Evolutionary conservation across 2,888 invertebrate species (phyloP), one percentile per base, ranked within the genome.

Genomic region (Mactromeris polynyma): DNA sequence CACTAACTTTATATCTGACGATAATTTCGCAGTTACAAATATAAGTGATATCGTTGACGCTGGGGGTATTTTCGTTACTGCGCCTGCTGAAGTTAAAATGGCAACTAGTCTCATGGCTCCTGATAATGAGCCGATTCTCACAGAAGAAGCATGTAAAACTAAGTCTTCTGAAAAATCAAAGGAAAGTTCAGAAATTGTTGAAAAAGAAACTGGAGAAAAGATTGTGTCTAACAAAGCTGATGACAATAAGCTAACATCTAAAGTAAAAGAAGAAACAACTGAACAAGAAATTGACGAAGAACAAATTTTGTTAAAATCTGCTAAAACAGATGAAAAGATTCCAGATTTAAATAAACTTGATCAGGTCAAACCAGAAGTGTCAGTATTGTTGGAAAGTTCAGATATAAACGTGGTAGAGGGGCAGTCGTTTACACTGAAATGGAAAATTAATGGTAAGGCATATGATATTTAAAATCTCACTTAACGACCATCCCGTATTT

Each of bases 391-490:
- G 19, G 80, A 83, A 31, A 77, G 86, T 31, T 54, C 83, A 1
- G 40, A 40, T 26, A 31, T 89, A 4, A 54, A 69, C 7, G 83
- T 77, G n/a, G 31, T 51, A 3, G 81, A 81, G 38, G 89, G 86
- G 6, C 17, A 36, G 26, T 31, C 79, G 7, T 69, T 83, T 7
- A 81, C 81, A 46, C 81, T 89, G 3, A 79, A 42, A 38, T 89
- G 89, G 89, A 80, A 83, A 89, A 83, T 89, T 11, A 78, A 7
- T 73, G 89, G 89, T 89, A 40, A 83, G 69, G n/a, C n/a, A n/a
- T n/a, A n/a, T 46, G 2, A 46, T 46, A n/a, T n/a, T n/a, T n/a
- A 9, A 3, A 46, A 7, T 7, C 46, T 46, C 17, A 46, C 46
- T 46, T 17, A 46, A 46, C n/a, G n/a, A n/a, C n/a, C n/a, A n/a